Base-by-base conservation (phyloP, 1,140 invertebrate species). In the Scaptomyza pallida region DNA sequence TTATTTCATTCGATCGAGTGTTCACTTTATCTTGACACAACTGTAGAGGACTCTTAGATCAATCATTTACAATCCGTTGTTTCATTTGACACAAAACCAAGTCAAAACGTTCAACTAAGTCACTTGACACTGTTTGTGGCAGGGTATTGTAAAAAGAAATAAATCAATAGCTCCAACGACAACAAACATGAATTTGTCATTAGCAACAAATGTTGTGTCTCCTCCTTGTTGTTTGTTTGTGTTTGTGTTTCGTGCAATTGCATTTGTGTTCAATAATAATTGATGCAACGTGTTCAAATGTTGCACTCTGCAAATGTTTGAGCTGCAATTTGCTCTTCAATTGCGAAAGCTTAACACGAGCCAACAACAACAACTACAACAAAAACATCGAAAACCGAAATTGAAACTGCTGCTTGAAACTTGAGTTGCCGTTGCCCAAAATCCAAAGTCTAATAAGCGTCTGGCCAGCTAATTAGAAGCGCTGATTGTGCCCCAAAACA, bases 391-490 rank as follows among this genome's bases (percentile, higher is more conserved):
- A 9, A 33, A 17, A 17, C 16, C 40, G 21, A 62, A 52, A 69
- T 68, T 69, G 56, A 54, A 60, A 61, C 16, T 75, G 62, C 33
- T 44, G 23, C 65, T 30, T 43, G 61, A 73, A 78, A 69, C 62
- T 37, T 63, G 59, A 75, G 52, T 54, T n/a, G n/a, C 63, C 54
- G 33, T 43, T 76, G 73, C 40, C 75, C 68, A 62, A 62, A 52
- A 68, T 50, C 15, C 47, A 78, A 70, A 77, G 78, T 64, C 78
- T 56, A 77, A 64, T 75, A 15, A 56, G 56, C 55, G 81, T 86
- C 81, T 86, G 81, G 77, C 9, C 65, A 48, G 59, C 81, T 88
- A 86, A 86, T 86, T 86, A 88, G 64, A 71, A 76, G 47, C 64
- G 69, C 52, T 68, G 69, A 85, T 85, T 86, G 67, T 73, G 52